These are phyloP conservation scores for Empidonax alnorum DNA, from an alignment of 2,113 vertebrate genomes.

Conservation along the genomic window DNA sequence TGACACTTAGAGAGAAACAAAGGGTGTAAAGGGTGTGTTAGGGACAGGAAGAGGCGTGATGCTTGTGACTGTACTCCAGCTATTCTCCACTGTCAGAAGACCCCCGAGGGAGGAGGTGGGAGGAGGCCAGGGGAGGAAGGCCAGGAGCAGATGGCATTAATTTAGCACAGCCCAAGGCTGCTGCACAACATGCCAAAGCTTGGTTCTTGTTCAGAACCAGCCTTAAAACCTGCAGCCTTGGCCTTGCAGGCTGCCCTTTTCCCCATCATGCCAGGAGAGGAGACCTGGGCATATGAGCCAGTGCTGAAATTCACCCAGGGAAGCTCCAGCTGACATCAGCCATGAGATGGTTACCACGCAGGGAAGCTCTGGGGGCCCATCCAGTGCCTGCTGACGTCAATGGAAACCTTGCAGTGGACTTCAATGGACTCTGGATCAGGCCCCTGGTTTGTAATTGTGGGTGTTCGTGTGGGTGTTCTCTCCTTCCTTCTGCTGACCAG, in stretches of 20 bases:
- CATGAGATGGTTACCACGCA: not conserved
- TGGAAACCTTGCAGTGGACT: conserved; percentile 30
- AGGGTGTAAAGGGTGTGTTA: conserved; percentile 70
- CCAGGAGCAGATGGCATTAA: conserved; percentile 61
- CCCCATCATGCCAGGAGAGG: not conserved
- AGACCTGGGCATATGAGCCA: not conserved
- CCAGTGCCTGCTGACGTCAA: not conserved
- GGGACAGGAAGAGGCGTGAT: conserved; percentile 66
- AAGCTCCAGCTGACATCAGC: not conserved
- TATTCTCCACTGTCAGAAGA: conserved; percentile 67
- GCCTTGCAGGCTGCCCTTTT: not conserved
- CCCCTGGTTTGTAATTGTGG: not conserved
- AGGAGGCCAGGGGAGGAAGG: conserved; percentile 60
- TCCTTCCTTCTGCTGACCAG: not conserved
- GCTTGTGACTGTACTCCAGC: conserved; percentile 67
- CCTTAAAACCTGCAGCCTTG: not conserved
- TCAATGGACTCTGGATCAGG: not conserved
- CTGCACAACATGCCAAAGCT: not conserved
- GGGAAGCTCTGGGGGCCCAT: conserved; percentile 1
- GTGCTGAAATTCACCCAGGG: not conserved
- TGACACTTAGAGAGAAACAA: conserved; percentile 69
- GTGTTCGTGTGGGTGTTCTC: not conserved
- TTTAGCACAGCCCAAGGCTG: conserved; percentile 49
- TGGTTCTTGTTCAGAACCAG: not conserved
- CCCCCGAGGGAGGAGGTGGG: conserved; percentile 63